A percentile compares a stretch with the other conserved stretches of the same genome.
phyloP scores from a whole-genome alignment of 2,888 invertebrate species.

The Protonemura montana region DNA sequence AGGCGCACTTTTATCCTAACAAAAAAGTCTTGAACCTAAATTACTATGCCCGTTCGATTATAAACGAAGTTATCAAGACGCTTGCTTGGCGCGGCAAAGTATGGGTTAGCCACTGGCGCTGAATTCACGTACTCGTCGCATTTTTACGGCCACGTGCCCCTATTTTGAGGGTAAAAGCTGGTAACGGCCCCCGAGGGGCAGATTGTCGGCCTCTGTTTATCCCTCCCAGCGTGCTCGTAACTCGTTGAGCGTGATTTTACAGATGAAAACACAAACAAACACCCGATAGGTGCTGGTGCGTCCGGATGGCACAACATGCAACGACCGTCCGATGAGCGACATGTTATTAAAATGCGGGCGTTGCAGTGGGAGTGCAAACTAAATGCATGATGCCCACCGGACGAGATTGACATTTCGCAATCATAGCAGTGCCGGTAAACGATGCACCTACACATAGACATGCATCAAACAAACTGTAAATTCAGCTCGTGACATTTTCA shows the following conservation, averaged over 20 bases:
- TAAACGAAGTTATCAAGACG: not conserved
- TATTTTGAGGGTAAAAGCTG: slow-evolving; percentile 36
- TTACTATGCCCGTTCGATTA: not conserved
- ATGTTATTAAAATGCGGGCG: not conserved
- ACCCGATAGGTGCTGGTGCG: not conserved
- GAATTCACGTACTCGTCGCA: not conserved
- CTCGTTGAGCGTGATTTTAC: slow-evolving; percentile 7
- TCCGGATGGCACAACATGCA: not conserved
- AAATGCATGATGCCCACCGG: not conserved
- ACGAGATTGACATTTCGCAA: not conserved
- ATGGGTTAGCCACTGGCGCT: not conserved
- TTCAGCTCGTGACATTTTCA: not conserved
- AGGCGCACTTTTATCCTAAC: not conserved
- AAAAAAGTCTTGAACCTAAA: not conserved
- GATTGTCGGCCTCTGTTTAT: slow-evolving; percentile 4
- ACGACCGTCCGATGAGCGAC: not conserved
- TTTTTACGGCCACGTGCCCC: slow-evolving; percentile 30
- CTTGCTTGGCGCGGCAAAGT: not conserved
- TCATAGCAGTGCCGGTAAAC: not conserved
- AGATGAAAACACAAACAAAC: slow-evolving; percentile 12
- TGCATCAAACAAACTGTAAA: not conserved
- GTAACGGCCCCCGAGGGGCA: not conserved
- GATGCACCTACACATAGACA: not conserved
- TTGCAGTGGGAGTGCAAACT: not conserved
- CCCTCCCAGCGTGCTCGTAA: not conserved